Percentiles rank a stretch among this genome's conserved stretches.
phyloP scores from a whole-genome alignment of 2,888 invertebrate genomes.

The Drosophila trichaetosa region DNA sequence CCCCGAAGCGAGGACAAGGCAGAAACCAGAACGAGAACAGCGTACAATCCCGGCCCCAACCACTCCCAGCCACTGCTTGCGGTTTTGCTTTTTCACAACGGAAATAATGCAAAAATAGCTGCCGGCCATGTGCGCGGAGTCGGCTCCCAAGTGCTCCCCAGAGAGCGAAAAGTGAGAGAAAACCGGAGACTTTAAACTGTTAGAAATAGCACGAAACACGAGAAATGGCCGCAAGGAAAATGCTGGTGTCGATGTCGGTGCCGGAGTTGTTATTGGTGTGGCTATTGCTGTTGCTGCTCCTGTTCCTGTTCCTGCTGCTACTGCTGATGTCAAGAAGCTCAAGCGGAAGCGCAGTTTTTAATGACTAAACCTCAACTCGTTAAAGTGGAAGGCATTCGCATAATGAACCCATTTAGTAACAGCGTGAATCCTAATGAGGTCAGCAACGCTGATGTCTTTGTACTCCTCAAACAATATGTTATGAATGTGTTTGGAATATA shows the following conservation, averaged over 20 bases:
- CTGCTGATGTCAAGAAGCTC: constrained; percentile 25
- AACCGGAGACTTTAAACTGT: constrained; percentile 50
- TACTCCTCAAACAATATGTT: constrained; percentile 4
- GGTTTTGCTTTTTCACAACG: constrained; percentile 62
- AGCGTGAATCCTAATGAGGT: constrained; percentile 43
- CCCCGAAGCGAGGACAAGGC: constrained; percentile 65
- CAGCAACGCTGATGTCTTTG: constrained; percentile 39
- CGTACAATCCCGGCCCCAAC: constrained; percentile 9
- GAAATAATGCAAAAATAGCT: constrained; percentile 80
- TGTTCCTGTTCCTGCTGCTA: background rate
- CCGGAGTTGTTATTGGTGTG: constrained; percentile 3
- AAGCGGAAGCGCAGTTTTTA: constrained; percentile 64
- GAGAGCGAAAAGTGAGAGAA: constrained; percentile 47
- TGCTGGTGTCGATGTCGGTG: constrained; percentile 35
- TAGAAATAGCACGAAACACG: constrained; percentile 39
- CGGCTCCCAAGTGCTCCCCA: constrained; percentile 70
- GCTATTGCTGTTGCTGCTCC: background rate
- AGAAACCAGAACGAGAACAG: constrained; percentile 38
- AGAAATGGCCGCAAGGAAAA: constrained; percentile 55
- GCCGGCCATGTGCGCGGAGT: constrained; percentile 64
- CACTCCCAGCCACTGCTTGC: constrained; percentile 24
- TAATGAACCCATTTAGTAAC: constrained; percentile 73
- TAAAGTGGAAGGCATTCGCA: constrained; percentile 69
- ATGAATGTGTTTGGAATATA: background rate
- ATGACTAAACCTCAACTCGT: constrained; percentile 76